Evolutionary conservation across 30 jellyfish, hydroid and myxozoan species (phyloP).

Genomic region (Pelagia noctiluca): DNA sequence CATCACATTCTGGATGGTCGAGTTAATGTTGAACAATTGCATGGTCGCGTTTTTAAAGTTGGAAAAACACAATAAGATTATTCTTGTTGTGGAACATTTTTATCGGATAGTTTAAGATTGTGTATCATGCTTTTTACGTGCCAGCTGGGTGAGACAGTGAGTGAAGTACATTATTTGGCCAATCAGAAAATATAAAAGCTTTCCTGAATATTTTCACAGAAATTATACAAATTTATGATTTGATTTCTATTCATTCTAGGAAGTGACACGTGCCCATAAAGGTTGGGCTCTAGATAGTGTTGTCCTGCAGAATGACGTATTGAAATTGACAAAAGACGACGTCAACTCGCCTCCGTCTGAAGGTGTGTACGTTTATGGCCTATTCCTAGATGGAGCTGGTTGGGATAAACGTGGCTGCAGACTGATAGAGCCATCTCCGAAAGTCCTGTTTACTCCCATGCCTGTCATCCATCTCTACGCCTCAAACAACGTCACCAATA

Average conservation of each 20-base stretch:
- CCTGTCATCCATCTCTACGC: constrained; percentile 87
- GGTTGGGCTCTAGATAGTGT: constrained; percentile 92
- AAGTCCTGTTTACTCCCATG: constrained; percentile 88
- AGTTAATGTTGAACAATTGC: too few relatives aligned
- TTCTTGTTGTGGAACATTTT: too few relatives aligned
- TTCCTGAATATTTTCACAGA: background rate
- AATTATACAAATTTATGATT: background rate
- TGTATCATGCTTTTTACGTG: too few relatives aligned
- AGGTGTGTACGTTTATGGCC: constrained; percentile 88
- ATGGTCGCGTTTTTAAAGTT: too few relatives aligned
- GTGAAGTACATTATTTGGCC: too few relatives aligned
- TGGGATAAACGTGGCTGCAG: constrained; percentile 92
- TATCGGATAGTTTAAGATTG: too few relatives aligned
- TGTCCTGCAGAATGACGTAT: constrained; percentile 79
- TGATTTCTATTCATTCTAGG: constrained; percentile 25
- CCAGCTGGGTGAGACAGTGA: too few relatives aligned
- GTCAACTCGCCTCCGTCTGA: constrained; percentile 83
- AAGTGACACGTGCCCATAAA: constrained; percentile 90
- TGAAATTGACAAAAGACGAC: constrained; percentile 74
- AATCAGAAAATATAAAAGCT: background rate
- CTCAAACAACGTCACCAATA: constrained; percentile 36
- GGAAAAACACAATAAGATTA: too few relatives aligned
- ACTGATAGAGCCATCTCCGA: constrained; percentile 80
- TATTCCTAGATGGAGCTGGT: constrained; percentile 89
- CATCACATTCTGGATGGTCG: too few relatives aligned